Conservation (phyloP, 2,113 vertebrate genomes). For the Eudorcas thomsonii region DNA sequence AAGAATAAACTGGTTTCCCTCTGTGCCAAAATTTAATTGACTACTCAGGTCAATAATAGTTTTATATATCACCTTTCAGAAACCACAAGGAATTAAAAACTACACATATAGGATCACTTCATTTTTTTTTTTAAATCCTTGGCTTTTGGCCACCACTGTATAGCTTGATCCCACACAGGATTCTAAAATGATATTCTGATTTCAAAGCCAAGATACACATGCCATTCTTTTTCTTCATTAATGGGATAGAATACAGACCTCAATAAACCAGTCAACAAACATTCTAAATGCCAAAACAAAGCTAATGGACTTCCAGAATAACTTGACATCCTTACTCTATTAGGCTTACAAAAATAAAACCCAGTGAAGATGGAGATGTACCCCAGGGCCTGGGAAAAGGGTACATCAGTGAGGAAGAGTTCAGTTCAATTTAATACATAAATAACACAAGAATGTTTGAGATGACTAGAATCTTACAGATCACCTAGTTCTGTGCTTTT, state of each 20-base stretch:
- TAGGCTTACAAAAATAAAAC: constrained; percentile 11
- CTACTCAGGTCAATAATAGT: constrained; percentile 36
- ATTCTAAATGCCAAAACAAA: constrained; percentile 9
- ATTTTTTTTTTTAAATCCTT: not conserved
- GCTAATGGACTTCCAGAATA: not conserved
- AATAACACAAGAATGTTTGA: not conserved
- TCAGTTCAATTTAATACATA: not conserved
- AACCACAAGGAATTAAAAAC: constrained; percentile 45
- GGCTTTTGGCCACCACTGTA: not conserved
- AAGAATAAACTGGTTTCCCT: not conserved
- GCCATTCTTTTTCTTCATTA: constrained; percentile 23
- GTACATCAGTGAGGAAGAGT: not conserved
- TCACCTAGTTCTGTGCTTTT: not conserved
- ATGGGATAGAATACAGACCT: not conserved
- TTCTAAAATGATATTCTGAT: constrained; percentile 22
- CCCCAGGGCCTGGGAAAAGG: not conserved
- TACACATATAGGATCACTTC: constrained; percentile 29
- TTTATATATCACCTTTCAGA: constrained; percentile 50
- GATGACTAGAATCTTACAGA: not conserved
- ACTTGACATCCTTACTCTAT: not conserved
- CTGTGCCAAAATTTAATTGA: constrained; percentile 26
- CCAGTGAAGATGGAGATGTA: not conserved
- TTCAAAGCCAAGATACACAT: constrained; percentile 36
- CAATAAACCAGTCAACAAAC: constrained; percentile 14
- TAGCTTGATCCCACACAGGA: not conserved